A percentile compares a stretch with the other conserved stretches of the same genome.
Evolutionary conservation across 35 echinoderm and acorn worm genomes (phyloP).

Genomic region (Ophioderma brevispina): DNA sequence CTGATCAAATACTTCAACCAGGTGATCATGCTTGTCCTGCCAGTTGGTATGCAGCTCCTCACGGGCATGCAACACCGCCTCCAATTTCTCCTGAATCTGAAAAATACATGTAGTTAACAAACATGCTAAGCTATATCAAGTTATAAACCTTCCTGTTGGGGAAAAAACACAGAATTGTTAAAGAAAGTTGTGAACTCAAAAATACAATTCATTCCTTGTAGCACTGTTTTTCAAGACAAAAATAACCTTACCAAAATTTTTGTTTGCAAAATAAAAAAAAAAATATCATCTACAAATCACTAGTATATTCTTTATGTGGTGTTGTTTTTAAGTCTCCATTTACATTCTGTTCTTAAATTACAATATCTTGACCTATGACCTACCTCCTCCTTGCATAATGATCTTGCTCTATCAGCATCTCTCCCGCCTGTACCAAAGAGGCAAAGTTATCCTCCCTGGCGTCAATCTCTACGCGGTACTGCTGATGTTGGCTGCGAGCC

Average conservation of each 20-base stretch:
- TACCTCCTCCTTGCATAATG: slow-evolving; percentile 94
- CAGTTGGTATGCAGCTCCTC: slow-evolving; percentile 73
- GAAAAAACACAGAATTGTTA: too few relatives aligned
- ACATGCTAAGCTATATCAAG: too few relatives aligned
- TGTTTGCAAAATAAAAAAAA: too few relatives aligned
- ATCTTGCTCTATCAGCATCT: slow-evolving; percentile 74
- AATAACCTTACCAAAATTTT: too few relatives aligned
- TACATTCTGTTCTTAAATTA: background rate
- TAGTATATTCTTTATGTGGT: too few relatives aligned
- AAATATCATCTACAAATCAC: background rate
- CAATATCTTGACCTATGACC: background rate
- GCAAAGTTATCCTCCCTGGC: slow-evolving; percentile 90
- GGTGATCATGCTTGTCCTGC: slow-evolving; percentile 78
- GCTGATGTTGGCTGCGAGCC: slow-evolving; percentile 49
- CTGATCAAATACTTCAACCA: slow-evolving; percentile 62
- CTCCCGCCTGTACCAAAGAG: slow-evolving; percentile 78
- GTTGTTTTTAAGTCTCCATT: background rate
- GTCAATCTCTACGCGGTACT: slow-evolving; percentile 76
- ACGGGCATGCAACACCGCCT: slow-evolving; percentile 55
- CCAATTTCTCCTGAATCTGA: slow-evolving; percentile 86
- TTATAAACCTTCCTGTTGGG: too few relatives aligned
- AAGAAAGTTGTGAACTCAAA: too few relatives aligned
- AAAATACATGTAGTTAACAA: too few relatives aligned
- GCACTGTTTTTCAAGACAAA: too few relatives aligned
- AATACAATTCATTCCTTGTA: too few relatives aligned